Evolutionary conservation across 2,888 invertebrate genomes (phyloP).

Genomic region (Tineola bisselliella): DNA sequence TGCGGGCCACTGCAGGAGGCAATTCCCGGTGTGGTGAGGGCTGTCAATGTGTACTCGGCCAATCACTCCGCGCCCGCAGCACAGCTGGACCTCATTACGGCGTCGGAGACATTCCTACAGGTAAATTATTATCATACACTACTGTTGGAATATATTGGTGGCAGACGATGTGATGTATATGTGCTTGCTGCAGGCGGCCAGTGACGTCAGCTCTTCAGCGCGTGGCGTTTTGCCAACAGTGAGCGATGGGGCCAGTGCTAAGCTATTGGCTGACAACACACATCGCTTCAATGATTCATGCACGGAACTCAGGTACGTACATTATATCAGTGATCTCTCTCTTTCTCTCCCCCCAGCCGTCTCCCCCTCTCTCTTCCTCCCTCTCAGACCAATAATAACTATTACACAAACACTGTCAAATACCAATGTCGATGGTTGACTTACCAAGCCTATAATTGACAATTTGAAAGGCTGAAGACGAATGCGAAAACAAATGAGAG

Average conservation of each 20-base stretch:
- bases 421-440: too few species aligned
- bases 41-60: constrained; percentile 75
- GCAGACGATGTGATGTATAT: too few species aligned
- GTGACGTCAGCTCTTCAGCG: constrained; percentile 78
- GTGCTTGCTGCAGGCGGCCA: constrained; percentile 67
- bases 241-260: constrained; percentile 77
- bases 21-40: constrained; percentile 83
- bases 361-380: too few species aligned
- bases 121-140: too few species aligned
- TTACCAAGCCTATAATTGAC: too few species aligned
- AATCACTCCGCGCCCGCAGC: constrained; percentile 78
- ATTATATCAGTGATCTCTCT: too few species aligned
- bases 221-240: constrained; percentile 87
- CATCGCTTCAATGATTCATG: constrained; percentile 74
- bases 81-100: constrained; percentile 83
- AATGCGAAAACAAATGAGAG: too few species aligned
- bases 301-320: constrained; percentile 67
- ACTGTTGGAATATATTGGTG: too few species aligned
- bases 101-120: constrained; percentile 84
- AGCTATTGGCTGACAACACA: constrained; percentile 76
- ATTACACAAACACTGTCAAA: too few species aligned
- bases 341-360: too few species aligned
- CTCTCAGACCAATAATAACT: too few species aligned
- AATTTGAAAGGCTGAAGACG: too few species aligned
- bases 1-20: constrained; percentile 80